Evolutionary conservation across 2,888 invertebrate genomes (phyloP).

Genomic region (Acronicta leporina): DNA sequence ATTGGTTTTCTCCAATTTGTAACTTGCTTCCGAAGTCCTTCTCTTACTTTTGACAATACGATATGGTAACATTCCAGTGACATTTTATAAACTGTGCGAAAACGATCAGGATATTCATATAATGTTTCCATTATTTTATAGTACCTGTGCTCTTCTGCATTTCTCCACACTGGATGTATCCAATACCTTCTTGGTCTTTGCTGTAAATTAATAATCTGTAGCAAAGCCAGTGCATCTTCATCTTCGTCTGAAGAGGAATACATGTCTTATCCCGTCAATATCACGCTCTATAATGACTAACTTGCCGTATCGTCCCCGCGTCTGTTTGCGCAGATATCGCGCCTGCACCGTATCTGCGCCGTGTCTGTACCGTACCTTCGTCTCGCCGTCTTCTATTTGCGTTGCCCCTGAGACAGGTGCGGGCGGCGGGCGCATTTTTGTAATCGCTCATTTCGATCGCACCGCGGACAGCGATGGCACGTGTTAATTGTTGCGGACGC

Average conservation of each 20-base stretch:
- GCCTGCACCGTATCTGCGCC: neutral
- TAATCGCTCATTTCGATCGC: too few relatives aligned
- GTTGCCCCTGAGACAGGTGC: too few relatives aligned
- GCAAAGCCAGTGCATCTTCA: conserved; percentile 40
- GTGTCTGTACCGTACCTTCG: neutral
- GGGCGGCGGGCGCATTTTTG: too few relatives aligned
- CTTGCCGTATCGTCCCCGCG: conserved; percentile 22
- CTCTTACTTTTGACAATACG: conserved; percentile 40
- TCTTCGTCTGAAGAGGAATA: conserved; percentile 15
- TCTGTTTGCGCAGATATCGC: conserved; percentile 13
- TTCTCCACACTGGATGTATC: conserved; percentile 36
- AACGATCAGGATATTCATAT: conserved; percentile 45
- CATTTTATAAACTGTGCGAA: conserved; percentile 42
- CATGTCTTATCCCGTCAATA: conserved; percentile 2
- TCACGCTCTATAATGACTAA: conserved; percentile 4
- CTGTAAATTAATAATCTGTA: conserved; percentile 39
- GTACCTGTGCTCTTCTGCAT: conserved; percentile 30
- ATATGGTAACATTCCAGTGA: conserved; percentile 43
- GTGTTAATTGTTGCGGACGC: too few relatives aligned
- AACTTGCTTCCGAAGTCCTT: conserved; percentile 40
- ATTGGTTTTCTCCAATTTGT: conserved; percentile 40
- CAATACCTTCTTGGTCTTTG: conserved; percentile 39
- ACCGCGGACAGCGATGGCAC: too few relatives aligned
- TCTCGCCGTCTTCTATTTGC: conserved; percentile 2
- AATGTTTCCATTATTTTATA: conserved; percentile 37